Conservation (phyloP, 2,797 vertebrate species). For the Tiaroga cobitis region DNA sequence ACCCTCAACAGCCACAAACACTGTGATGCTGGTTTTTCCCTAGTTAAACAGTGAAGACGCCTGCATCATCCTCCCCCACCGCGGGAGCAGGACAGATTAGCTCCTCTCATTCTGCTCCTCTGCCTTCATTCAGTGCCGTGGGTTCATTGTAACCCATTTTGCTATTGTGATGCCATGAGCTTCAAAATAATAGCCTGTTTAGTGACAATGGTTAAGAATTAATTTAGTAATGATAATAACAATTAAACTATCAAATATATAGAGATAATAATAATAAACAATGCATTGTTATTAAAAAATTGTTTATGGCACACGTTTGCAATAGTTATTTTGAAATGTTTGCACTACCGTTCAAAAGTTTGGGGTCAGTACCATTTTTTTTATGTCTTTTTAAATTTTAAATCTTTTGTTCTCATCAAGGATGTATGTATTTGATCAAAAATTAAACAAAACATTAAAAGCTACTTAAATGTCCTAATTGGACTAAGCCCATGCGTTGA, state of each 20-base stretch:
- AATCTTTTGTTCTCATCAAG: background rate
- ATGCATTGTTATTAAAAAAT: background rate
- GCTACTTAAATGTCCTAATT: no score
- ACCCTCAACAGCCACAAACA: background rate
- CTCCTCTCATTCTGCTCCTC: slow-evolving; percentile 33
- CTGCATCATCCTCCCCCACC: slow-evolving; percentile 28
- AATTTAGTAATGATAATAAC: background rate
- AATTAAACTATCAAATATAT: background rate
- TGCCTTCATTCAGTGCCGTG: slow-evolving; percentile 18
- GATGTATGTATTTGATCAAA: background rate
- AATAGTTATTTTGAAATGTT: background rate
- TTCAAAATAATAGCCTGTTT: background rate
- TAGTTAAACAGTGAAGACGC: background rate
- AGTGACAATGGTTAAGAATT: background rate
- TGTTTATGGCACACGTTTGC: background rate
- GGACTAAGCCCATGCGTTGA: background rate
- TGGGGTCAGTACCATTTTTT: background rate
- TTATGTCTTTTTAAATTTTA: background rate
- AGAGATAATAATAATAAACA: background rate
- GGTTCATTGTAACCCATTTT: slow-evolving; percentile 15
- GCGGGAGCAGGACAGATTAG: slow-evolving; percentile 17
- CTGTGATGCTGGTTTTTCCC: background rate
- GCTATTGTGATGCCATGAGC: background rate
- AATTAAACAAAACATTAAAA: background rate
- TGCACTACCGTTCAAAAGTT: background rate